These are phyloP conservation scores for Cistogaster globosa DNA, from an alignment of 2,888 invertebrate species.

Conservation along the genomic window DNA sequence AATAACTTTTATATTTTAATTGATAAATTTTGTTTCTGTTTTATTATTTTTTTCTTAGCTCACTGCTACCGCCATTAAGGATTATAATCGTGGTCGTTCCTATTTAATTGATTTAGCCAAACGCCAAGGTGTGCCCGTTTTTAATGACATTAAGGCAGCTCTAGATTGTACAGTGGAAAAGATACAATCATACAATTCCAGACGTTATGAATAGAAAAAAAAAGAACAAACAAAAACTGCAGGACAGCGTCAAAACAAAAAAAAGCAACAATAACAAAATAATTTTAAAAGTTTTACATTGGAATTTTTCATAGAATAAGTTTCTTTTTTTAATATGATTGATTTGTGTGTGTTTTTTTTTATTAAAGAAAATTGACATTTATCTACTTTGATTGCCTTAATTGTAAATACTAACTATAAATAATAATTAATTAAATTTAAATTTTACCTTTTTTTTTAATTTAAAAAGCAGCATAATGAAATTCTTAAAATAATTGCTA, in stretches of 20 bases:
- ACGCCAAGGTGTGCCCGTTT: conserved; percentile 94
- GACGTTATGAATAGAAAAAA: conserved; percentile 73
- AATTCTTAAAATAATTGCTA: background rate
- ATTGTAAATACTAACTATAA: conserved; percentile 36
- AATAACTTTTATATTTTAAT: background rate
- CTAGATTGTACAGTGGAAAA: conserved; percentile 89
- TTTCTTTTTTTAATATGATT: background rate
- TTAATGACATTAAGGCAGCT: conserved; percentile 91
- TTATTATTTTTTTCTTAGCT: conserved; percentile 86
- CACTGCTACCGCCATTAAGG: conserved; percentile 93
- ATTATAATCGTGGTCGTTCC: conserved; percentile 96
- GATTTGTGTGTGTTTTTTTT: conserved; percentile 20
- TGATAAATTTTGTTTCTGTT: too few relatives aligned
- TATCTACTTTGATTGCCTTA: conserved; percentile 26
- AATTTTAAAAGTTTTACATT: conserved; percentile 17
- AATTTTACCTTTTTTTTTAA: background rate
- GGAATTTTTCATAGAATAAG: conserved; percentile 26
- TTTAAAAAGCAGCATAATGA: background rate
- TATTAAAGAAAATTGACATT: conserved; percentile 24
- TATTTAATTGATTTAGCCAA: conserved; percentile 96
- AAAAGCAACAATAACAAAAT: conserved; percentile 42
- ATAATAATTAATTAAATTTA: conserved; percentile 8
- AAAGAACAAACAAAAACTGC: conserved; percentile 20
- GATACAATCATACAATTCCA: conserved; percentile 82
- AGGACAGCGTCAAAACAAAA: conserved; percentile 12